Base-by-base conservation (phyloP, 2,113 vertebrate genomes). In the Paradoxurus hermaphroditus region DNA sequence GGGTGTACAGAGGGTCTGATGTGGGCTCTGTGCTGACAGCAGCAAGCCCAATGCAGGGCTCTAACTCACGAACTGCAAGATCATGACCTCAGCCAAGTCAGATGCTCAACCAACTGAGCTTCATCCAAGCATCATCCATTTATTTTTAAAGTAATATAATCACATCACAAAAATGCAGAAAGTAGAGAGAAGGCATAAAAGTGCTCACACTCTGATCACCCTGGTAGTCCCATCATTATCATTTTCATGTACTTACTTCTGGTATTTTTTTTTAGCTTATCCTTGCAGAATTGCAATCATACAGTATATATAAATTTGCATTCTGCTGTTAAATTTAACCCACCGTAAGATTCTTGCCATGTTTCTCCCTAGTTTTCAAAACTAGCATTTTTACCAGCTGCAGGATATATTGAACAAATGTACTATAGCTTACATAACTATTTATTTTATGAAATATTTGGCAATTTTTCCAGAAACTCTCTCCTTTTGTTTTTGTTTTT, bases 241-340 rank as follows among this genome's bases (percentile, higher is more conserved):
- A 78, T 95, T 83, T 94, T 85, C 70, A 75, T 41, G n/a, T 56
- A 46, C 84, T 94, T 96, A 85, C 44, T 97, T 62, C 46, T 68
- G 51, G 23, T 62, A 63, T 7, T 23, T 93, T 59, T 83, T 41
- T 56, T 5, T 23, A 85, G 56, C 29, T 19, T 62, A 41, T 82
- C 44, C 97, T 93, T 95, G 29, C 93, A 91, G 36, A 94, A 77
- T 18, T 81, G 12, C 21, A 82, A 36, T 81, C 91, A 53, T 72
- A 95, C 12, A 12, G 31, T 51, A 49, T 67, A 79, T 46, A 84
- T 62, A 93, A 46, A 77, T 72, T 88, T 88, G 23, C 13, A 68
- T 51, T 95, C 84, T 79, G 25, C 51, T 91, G 51, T 91, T 78
- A 96, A 68, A 62, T 95, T 86, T 92, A 91, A 72, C 25, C 9